phyloP scores from a whole-genome alignment of 1,140 invertebrate species.

The Eciton burchellii region DNA sequence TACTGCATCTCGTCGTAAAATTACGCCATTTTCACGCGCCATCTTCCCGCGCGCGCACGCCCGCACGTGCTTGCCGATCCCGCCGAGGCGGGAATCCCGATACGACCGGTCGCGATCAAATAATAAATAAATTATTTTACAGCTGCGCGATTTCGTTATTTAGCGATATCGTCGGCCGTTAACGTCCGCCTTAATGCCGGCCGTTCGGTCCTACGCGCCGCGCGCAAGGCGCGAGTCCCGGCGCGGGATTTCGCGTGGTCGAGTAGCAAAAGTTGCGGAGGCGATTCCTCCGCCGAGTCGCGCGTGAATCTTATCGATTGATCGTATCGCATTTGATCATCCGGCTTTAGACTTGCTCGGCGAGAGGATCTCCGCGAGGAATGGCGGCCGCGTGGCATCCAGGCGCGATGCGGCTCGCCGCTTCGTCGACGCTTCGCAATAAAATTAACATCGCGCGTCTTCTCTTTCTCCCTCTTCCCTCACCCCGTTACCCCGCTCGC shows the following conservation, averaged over 20 bases:
- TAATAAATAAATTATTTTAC: constrained; percentile 81
- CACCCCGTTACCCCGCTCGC: not conserved
- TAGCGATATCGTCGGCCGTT: constrained; percentile 74
- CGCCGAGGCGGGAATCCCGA: constrained; percentile 14
- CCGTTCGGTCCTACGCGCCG: constrained; percentile 60
- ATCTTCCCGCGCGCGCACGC: constrained; percentile 1
- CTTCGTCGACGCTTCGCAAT: not conserved
- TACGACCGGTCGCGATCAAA: constrained; percentile 57
- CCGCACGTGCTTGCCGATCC: constrained; percentile 11
- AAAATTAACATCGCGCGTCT: not conserved
- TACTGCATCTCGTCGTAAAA: constrained; percentile 29
- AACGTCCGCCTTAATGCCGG: constrained; percentile 73
- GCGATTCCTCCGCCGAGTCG: no score
- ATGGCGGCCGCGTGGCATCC: not conserved
- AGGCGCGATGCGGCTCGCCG: not conserved
- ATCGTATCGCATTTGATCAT: not conserved
- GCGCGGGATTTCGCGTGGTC: constrained; percentile 61
- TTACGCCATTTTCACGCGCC: constrained; percentile 6
- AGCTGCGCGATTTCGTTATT: constrained; percentile 77
- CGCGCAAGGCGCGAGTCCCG: constrained; percentile 41
- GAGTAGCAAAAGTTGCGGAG: constrained; percentile 21
- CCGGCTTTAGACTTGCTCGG: not conserved
- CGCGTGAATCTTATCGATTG: constrained; percentile 20
- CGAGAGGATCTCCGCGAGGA: not conserved
- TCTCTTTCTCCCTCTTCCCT: no score